Base-by-base conservation (phyloP, 1,140 invertebrate species). In the Drosophila sp. region DNA sequence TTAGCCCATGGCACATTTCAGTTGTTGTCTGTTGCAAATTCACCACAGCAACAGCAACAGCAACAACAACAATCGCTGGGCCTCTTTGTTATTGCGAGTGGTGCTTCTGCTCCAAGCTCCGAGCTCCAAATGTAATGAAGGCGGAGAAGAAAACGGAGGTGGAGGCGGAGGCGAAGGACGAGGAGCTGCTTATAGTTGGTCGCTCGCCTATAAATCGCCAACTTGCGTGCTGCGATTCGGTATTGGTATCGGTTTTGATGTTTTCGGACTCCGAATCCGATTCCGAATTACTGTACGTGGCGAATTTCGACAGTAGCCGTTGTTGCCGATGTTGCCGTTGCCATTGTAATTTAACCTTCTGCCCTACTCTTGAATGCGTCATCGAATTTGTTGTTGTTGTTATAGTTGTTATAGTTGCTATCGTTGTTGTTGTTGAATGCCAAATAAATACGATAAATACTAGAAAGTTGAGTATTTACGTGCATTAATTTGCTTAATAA, bases 361-460 rank as follows among this genome's bases (percentile, higher is more conserved):
- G 81, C 79, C 87, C 87, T 90, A 90, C 87, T 90, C 87, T 83
- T 67, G 76, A 73, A 89, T 89, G 83, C 83, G 83, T 89, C 83
- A 89, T 89, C 83, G 84, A 76, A 54, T 34, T 66, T 57, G 46
- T 27, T 46, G 50, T 54, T 54, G 50, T 34, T 51, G 48, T 45
- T 65, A 27, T 11, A 61, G 18, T 32, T 63, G 34, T 46, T 40
- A 41, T 25, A 45, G 50, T 36, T 66, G 45, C 11, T 45, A 27
- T 45, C 45, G 38, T 25, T 11, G n/a, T 53, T 48, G 46, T n/a
- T 46, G 38, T 56, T 54, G 58, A 46, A 36, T 69, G 36, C 25
- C 61, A 51, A 21, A 64, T 64, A 54, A 54, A 48, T 66, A 53
- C 40, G 40, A 41, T 53, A 36, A 34, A 36, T 53, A 38, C 13